A percentile compares a stretch with the other conserved stretches of the same genome.
phyloP scores from a whole-genome alignment of 2,797 vertebrate species.

The Darevskia nairensis region DNA sequence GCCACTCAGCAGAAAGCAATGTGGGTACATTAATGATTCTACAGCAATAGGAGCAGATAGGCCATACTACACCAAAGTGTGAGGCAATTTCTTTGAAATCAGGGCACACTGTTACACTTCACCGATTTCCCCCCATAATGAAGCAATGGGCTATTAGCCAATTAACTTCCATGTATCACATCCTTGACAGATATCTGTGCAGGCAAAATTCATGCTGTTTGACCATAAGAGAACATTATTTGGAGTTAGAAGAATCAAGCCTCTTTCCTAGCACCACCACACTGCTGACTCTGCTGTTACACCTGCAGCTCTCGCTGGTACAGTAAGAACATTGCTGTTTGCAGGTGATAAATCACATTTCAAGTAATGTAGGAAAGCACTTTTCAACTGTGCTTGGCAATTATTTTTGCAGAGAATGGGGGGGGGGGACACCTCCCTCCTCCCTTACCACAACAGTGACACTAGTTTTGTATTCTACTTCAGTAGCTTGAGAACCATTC shows the following conservation, averaged over 20 bases:
- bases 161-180: neutral
- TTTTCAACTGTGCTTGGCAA: neutral
- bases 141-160: neutral
- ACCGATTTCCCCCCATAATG: neutral
- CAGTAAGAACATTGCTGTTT: neutral
- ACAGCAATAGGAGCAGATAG: neutral
- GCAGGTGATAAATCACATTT: neutral
- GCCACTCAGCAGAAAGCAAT: neutral
- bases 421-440: neutral
- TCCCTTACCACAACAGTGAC: neutral
- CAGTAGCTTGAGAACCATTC: neutral
- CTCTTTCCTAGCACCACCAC: neutral
- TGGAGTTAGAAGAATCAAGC: too few relatives aligned
- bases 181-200: neutral
- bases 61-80: neutral
- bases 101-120: neutral
- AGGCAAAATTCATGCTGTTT: neutral
- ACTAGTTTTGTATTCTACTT: neutral
- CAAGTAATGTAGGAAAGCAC: neutral
- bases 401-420: neutral
- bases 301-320: neutral
- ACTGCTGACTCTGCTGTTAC: neutral
- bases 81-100: neutral
- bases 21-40: neutral
- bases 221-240: neutral